Conservation (phyloP, 2,113 vertebrate species). For the Nipponia nippon region DNA sequence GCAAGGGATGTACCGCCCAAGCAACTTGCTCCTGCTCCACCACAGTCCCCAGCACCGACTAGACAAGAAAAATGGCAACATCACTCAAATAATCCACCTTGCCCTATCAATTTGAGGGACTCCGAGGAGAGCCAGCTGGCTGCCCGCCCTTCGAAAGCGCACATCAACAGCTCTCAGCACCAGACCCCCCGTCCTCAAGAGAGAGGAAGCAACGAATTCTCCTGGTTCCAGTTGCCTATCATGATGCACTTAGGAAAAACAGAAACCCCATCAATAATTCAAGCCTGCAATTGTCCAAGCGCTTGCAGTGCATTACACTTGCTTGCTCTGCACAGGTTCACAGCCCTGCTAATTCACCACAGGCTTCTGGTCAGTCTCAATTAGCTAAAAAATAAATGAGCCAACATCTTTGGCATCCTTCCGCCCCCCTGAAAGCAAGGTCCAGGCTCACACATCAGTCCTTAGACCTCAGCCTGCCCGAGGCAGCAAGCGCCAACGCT, state of each 20-base stretch:
- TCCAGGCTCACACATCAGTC: not conserved
- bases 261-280: constrained; percentile 45
- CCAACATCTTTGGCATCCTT: not conserved
- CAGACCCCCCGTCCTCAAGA: rapidly evolving
- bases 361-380: not conserved
- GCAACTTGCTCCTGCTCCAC: not conserved
- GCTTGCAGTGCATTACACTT: not conserved
- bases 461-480: not conserved
- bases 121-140: not conserved
- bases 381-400: constrained; percentile 14
- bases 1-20: rapidly evolving
- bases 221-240: not conserved
- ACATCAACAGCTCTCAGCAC: not conserved
- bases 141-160: rapidly evolving
- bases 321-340: not conserved
- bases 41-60: not conserved
- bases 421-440: rapidly evolving
- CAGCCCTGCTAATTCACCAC: not conserved
- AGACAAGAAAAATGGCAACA: not conserved
- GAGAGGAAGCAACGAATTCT: not conserved
- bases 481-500: rapidly evolving
- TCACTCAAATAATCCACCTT: rapidly evolving
- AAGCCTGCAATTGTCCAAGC: not conserved
- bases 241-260: not conserved
- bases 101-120: not conserved